A percentile compares a stretch with the other conserved stretches of the same genome.
phyloP scores from a whole-genome alignment of 92 coral and sea anemone species.

The Zoanthus sansibaricus region DNA sequence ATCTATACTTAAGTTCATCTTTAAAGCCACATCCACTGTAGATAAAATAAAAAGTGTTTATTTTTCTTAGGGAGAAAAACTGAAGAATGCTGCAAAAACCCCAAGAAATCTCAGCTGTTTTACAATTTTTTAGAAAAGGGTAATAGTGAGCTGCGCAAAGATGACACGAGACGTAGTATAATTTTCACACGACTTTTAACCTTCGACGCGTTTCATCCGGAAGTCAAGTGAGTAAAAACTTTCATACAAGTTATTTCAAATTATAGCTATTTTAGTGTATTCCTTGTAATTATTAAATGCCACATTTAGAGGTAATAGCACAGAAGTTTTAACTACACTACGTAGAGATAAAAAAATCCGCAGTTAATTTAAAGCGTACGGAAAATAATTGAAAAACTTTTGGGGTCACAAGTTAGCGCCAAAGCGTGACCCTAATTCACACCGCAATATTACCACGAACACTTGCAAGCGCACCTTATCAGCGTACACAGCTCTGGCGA shows the following conservation, averaged over 20 bases:
- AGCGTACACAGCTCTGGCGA: slow-evolving; percentile 93
- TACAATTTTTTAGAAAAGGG: background rate
- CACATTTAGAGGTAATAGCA: background rate
- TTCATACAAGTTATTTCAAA: background rate
- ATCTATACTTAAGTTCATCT: no score
- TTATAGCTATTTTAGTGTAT: background rate
- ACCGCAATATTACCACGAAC: background rate
- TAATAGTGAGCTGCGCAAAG: background rate
- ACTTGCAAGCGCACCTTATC: slow-evolving; percentile 65
- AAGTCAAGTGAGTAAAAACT: background rate
- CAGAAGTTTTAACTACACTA: background rate
- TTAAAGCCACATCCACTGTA: no score
- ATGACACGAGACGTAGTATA: background rate
- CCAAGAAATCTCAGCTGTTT: no score
- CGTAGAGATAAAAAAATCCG: no score
- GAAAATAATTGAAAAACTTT: no score
- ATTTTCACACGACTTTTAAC: no score
- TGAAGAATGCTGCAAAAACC: no score
- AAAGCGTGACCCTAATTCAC: no score
- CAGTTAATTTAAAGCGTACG: background rate
- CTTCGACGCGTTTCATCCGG: background rate
- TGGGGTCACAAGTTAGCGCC: background rate
- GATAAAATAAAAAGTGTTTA: no score
- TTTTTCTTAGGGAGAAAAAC: no score
- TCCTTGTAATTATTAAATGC: background rate